These are phyloP conservation scores for Anguilla pacifica DNA, from an alignment of 2,797 vertebrate genomes.

Conservation along the genomic window DNA sequence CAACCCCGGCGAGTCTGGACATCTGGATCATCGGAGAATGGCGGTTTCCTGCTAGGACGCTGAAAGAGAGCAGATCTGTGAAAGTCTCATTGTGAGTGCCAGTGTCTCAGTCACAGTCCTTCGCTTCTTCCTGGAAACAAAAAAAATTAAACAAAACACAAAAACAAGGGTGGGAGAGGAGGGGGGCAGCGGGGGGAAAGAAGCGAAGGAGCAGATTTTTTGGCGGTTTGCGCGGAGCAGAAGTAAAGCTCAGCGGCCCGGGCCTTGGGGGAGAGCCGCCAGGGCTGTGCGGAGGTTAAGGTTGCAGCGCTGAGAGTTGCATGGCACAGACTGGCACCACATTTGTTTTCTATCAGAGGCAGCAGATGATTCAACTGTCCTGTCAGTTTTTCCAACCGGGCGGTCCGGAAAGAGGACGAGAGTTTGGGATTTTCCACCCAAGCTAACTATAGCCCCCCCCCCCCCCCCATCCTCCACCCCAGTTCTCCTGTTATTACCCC, in stretches of 20 bases:
- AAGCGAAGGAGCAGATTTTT: slow-evolving; percentile 43
- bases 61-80: slow-evolving; percentile 67
- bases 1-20: slow-evolving; percentile 60
- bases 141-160: slow-evolving; percentile 9
- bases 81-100: slow-evolving; percentile 68
- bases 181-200: slow-evolving; percentile 38
- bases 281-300: slow-evolving; percentile 56
- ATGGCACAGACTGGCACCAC: slow-evolving; percentile 53
- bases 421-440: slow-evolving; percentile 65
- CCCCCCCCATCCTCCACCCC: slow-evolving; percentile 42
- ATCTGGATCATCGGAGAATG: slow-evolving; percentile 71
- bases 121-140: slow-evolving; percentile 37
- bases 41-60: slow-evolving; percentile 69
- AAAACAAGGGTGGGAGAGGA: not conserved
- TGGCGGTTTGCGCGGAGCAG: slow-evolving; percentile 40
- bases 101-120: slow-evolving; percentile 55
- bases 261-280: slow-evolving; percentile 49
- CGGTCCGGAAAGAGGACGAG: slow-evolving; percentile 56
- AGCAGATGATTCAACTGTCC: slow-evolving; percentile 70
- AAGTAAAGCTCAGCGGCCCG: slow-evolving; percentile 46
- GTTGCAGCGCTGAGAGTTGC: not conserved
- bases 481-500: slow-evolving; percentile 21
- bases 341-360: slow-evolving; percentile 67
- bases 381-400: slow-evolving; percentile 74
- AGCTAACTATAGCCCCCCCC: slow-evolving; percentile 62